Evolutionary conservation across 2,113 vertebrate genomes (phyloP).

Genomic region (Oreochromis spilurus): DNA sequence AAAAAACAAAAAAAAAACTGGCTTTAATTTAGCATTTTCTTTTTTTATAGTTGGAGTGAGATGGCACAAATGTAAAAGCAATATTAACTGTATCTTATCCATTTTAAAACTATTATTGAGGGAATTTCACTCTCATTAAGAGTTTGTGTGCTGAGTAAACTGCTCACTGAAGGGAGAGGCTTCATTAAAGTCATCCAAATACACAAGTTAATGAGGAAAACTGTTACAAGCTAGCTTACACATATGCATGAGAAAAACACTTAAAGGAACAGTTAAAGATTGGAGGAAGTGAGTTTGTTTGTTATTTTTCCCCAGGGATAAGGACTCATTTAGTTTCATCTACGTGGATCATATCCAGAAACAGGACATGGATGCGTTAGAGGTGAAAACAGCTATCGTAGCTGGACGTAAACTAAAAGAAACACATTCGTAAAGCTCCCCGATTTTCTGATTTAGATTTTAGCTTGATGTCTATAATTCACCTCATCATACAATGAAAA

Average conservation of each 20-base stretch:
- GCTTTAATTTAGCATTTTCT: neutral
- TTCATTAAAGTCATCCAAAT: constrained; percentile 9
- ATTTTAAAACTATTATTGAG: neutral
- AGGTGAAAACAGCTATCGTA: neutral
- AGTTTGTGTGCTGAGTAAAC: constrained; percentile 14
- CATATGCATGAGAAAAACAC: constrained; percentile 15
- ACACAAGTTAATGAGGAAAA: constrained; percentile 1
- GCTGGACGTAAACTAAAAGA: neutral
- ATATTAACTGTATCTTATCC: neutral
- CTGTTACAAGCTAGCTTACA: constrained; percentile 2
- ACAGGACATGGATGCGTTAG: neutral
- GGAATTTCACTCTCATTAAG: neutral
- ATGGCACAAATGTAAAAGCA: neutral
- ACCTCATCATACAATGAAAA: neutral
- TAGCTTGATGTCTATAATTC: neutral
- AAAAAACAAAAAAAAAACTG: neutral
- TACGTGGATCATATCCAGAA: neutral
- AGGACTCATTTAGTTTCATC: neutral
- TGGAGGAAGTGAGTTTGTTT: neutral
- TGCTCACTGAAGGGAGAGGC: neutral
- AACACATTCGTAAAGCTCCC: neutral
- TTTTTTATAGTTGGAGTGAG: neutral
- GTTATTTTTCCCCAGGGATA: neutral
- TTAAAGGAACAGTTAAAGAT: neutral
- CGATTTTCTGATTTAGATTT: neutral